Base-by-base conservation (phyloP, 2,797 vertebrate species). In the Mormyrus proboscirostris region DNA sequence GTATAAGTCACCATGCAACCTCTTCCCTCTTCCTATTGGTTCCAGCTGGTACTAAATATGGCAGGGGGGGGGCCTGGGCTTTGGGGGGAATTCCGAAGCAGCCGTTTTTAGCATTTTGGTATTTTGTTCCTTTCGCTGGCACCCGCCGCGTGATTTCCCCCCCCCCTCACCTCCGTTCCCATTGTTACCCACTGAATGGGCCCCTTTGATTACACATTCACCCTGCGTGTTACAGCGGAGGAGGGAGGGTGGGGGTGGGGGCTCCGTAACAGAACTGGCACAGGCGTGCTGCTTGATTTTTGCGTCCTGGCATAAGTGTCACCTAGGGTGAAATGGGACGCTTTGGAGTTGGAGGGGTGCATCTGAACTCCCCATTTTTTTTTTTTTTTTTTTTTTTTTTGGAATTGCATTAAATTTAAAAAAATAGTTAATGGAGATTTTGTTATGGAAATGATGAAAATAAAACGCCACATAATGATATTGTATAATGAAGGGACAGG, bases 171-270 rank as follows among this genome's bases (percentile, higher is more conserved):
- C 94, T 95, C 94, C 90, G 90, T 95, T 94, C 92, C 94, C 94
- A 95, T 96, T 96, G 95, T 96, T 93, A 91, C 92, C 84, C 87
- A 91, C 90, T 96, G 94, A 96, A 96, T 95, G 92, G 92, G 89
- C 91, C 90, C 91, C 94, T 96, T 96, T 96, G 95, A 96, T 95
- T 90, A 90, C 25, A 47, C 73, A 51, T 86, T 47, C 47, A 47
- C 79, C 38, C 79, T 47, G 38, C 79, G 2, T 19, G 19, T 83
- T 83, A n/a, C 41, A 12, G 41, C 41, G 25, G 19, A 44, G 38
- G 59, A 62, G n/a, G n/a, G 59, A 59, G n/a, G 2, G 14, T 8
- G 57, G 8, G 59, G 59, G 59, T 3, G 29, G 69, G 33, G 50
- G 50, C 3, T 86, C 49, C 85, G 59, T 87, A 51, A 57, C 51